Base-by-base conservation (phyloP, 2,888 invertebrate genomes). In the Eucera pruinosa region DNA sequence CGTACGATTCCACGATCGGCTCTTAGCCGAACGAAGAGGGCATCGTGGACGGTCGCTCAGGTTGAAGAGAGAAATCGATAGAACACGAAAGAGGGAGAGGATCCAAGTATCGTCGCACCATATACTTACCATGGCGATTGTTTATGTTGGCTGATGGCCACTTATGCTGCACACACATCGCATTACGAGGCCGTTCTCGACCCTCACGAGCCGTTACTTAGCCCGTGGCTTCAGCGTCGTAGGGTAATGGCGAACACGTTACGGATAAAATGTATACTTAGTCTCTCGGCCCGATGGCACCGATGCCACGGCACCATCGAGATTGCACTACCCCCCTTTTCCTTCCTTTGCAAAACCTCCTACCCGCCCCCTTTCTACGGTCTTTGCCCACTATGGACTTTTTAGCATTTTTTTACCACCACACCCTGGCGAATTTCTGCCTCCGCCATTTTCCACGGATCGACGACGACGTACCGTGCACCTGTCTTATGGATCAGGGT, bases 61-160 rank as follows among this genome's bases (percentile, higher is more conserved):
- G 55, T 72, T 76, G 70, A 55, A 58, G 76, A 45, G 77, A 73
- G 78, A 47, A 58, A 62, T 62, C n/a, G 66, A 55, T 68, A 36
- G 54, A 33, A 60, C 55, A 47, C 27, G 83, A 67, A 66, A 74
- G 80, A 73, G 71, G 66, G 57, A 70, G 62, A 65, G 73, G 81
- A 80, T 78, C 76, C 83, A 71, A 77, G 79, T 85, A 87, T 87
- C 86, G 84, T 84, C 87, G 88, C 88, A 90, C 86, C 91, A 84
- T 92, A 91, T 92, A 92, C 91, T 92, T 92, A 92, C 88, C 83
- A 86, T 80, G 89, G 89, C 91, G 91, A 91, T 92, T 92, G 92
- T 92, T 92, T 92, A 92, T 92, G 92, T 92, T 92, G 91, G 91
- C 91, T 92, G 91, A 92, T 92, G 91, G 91, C 92, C 92, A 92